Conservation (phyloP, 1,140 invertebrate species). For the Aleiodes sp. region DNA sequence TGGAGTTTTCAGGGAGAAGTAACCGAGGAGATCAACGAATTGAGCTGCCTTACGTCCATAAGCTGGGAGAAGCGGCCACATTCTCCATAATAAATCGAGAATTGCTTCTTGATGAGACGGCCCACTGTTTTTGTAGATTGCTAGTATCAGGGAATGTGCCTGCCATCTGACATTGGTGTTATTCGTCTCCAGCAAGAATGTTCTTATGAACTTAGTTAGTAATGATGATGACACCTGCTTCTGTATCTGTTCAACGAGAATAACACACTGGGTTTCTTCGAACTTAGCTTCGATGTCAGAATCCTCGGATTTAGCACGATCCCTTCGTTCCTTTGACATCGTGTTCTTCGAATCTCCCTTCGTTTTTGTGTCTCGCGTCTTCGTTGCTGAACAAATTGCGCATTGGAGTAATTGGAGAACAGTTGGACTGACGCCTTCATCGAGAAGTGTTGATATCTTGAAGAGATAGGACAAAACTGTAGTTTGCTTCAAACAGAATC, state of each 20-base stretch:
- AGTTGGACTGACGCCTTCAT: conserved; percentile 93
- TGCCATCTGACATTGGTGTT: conserved; percentile 94
- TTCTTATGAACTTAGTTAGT: conserved; percentile 84
- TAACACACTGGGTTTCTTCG: conserved; percentile 76
- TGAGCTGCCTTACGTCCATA: conserved; percentile 95
- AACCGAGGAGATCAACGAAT: conserved; percentile 95
- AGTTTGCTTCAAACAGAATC: conserved; percentile 83
- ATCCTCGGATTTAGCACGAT: conserved; percentile 76
- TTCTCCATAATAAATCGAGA: conserved; percentile 85
- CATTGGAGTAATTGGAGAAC: conserved; percentile 89
- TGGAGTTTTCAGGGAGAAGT: conserved; percentile 86
- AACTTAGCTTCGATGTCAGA: conserved; percentile 73
- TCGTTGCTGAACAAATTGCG: conserved; percentile 76
- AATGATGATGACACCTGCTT: conserved; percentile 74
- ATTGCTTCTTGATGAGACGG: conserved; percentile 80
- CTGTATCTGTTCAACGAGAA: conserved; percentile 78
- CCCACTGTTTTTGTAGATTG: conserved; percentile 86
- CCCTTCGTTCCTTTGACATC: conserved; percentile 63
- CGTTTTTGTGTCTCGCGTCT: conserved; percentile 54
- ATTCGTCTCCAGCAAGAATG: conserved; percentile 94
- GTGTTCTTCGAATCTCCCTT: conserved; percentile 45
- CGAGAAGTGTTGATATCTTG: conserved; percentile 71
- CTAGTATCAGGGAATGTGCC: conserved; percentile 87
- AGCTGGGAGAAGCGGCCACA: conserved; percentile 90
- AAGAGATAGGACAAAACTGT: conserved; percentile 70